phyloP scores from a whole-genome alignment of 2,888 invertebrate species.

The Tetranychus piercei region DNA sequence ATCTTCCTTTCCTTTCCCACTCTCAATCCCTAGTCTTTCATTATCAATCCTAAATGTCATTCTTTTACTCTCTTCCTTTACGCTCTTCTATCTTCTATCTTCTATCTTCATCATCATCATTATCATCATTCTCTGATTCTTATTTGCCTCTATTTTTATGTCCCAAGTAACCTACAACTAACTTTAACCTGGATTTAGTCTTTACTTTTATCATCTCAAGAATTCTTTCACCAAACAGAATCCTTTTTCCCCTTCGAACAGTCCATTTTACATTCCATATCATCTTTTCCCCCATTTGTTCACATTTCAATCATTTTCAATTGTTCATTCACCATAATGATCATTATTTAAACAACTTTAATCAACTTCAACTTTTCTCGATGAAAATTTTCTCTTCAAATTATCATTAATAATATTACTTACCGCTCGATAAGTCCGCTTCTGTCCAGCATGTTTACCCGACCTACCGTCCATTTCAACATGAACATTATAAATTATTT shows the following conservation, averaged over 20 bases:
- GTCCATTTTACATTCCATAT: background rate
- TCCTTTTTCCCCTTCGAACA: background rate
- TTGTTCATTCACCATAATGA: background rate
- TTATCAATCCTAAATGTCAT: background rate
- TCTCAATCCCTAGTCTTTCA: background rate
- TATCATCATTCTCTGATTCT: background rate
- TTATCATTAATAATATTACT: constrained; percentile 33
- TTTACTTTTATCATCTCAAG: background rate
- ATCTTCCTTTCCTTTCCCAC: background rate
- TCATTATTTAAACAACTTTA: too few species aligned
- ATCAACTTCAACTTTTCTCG: too few species aligned
- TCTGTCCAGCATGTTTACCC: constrained; percentile 91
- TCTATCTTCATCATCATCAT: background rate
- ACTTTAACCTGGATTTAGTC: background rate
- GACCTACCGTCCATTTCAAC: constrained; percentile 71
- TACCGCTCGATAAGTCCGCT: constrained; percentile 85
- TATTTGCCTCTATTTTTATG: background rate
- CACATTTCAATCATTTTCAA: background rate
- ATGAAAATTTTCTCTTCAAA: background rate
- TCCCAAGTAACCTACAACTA: background rate
- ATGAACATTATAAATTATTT: constrained; percentile 86
- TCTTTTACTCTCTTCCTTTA: background rate
- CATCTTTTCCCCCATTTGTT: background rate
- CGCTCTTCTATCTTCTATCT: background rate
- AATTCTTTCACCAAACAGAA: background rate